Base-by-base conservation (phyloP, 2,113 vertebrate genomes). In the Tragelaphus scriptus region DNA sequence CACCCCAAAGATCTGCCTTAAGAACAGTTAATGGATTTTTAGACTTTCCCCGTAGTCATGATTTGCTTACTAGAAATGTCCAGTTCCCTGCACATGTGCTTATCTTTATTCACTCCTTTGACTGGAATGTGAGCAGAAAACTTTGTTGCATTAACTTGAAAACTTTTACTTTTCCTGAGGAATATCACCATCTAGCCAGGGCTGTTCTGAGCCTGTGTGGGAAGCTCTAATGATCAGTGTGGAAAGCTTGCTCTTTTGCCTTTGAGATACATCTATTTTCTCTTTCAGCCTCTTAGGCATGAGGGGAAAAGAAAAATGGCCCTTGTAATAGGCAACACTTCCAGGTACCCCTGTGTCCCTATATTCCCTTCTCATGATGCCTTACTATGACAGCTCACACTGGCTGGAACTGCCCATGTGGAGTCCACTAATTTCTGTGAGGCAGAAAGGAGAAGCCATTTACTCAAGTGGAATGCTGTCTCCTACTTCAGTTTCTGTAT, bases 1-100 rank as follows among this genome's bases (percentile, higher is more conserved):
- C 51, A 91, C 94, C 32, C 92, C n/a, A 32, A 91, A 96, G 93
- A 97, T 61, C 85, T 80, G 6, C 10, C 49, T 30, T 21, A 88
- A 75, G 90, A 91, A 77, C 8, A 94, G 81, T 82, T 98, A 96
- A 96, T 93, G 71, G 97, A 87, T 94, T 98, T 86, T 88, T 40
- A 95, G 94, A 36, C 26, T 96, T 98, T 94, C 13, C 82, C 90
- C 0, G 58, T 28, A 40, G 55, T 40, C 47, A 23, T 85, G 85
- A 85, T 36, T 3, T 89, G 68, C 53, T 94, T 97, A 77, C 96
- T 82, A 97, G 91, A 53, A 95, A 82, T 13, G 47, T 15, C 19
- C 1, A 68, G 63, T 89, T 2, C 0, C 68, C 53, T 71, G 13
- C 87, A 94, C 55, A 51, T 47, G 44, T 80, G 2, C 5, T 5